phyloP scores from a whole-genome alignment of 2,113 vertebrate genomes.

The Alethe castanea region DNA sequence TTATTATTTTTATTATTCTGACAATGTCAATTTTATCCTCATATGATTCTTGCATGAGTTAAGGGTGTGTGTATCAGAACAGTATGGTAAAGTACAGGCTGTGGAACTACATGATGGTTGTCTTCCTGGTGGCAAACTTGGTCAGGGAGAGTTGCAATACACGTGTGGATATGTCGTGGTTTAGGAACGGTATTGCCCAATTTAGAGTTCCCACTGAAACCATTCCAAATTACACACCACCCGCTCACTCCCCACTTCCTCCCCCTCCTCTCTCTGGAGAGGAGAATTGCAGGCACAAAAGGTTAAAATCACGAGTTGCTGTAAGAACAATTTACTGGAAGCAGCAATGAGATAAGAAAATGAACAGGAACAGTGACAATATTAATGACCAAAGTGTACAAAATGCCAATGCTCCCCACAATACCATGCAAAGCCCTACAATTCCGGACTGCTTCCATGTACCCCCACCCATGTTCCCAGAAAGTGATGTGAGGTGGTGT shows the following conservation, averaged over 20 bases:
- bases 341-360: background rate
- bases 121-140: background rate
- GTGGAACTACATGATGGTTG: background rate
- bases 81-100: background rate
- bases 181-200: background rate
- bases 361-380: rapidly evolving
- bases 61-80: background rate
- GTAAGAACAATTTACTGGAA: background rate
- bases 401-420: background rate
- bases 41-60: background rate
- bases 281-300: background rate
- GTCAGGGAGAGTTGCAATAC: background rate
- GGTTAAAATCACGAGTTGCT: background rate
- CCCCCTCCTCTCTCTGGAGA: background rate
- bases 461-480: rapidly evolving
- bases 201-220: background rate
- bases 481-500: background rate
- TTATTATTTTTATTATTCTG: background rate
- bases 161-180: rapidly evolving
- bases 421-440: background rate
- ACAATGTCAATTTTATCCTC: background rate
- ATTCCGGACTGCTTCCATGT: background rate
- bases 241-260: rapidly evolving
- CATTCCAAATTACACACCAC: background rate
- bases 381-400: background rate